phyloP scores from a whole-genome alignment of 2,113 vertebrate species.

The Nothoprocta perdicaria region DNA sequence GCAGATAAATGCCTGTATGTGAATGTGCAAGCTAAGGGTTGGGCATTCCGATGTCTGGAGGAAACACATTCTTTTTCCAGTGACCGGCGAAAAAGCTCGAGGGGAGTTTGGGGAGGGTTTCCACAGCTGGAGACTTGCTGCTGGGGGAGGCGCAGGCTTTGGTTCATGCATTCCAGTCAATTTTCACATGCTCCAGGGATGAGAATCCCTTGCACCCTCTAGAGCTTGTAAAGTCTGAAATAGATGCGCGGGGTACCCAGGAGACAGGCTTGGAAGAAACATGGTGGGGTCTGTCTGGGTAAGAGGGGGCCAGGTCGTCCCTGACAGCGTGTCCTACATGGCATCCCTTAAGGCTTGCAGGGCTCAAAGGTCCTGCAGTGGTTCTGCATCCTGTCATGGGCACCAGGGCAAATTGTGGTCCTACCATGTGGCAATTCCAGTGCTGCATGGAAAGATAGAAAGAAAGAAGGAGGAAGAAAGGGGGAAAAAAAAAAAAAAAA shows the following conservation, averaged over 20 bases:
- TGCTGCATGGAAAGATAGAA: neutral
- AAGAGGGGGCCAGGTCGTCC: neutral
- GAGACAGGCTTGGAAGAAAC: conserved; percentile 37
- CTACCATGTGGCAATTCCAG: neutral
- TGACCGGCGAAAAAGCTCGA: conserved; percentile 3
- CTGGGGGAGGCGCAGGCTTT: conserved; percentile 37
- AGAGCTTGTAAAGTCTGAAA: conserved; percentile 42
- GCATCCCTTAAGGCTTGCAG: neutral
- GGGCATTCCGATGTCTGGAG: conserved; percentile 61
- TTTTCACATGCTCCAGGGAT: conserved; percentile 67
- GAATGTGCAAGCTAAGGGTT: conserved; percentile 60
- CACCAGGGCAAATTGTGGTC: neutral
- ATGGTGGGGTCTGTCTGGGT: conserved; percentile 43
- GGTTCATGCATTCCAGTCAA: conserved; percentile 68
- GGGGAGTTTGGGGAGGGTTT: neutral
- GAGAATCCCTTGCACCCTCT: conserved; percentile 43
- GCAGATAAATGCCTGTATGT: conserved; percentile 61
- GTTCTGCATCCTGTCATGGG: neutral
- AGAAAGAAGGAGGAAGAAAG: too few species aligned
- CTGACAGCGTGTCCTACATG: neutral
- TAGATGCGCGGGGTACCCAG: conserved; percentile 34
- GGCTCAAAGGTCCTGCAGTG: neutral
- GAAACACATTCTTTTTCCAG: conserved; percentile 48
- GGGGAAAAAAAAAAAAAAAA: too few species aligned
- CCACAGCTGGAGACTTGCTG: conserved; percentile 40